phyloP scores from a whole-genome alignment of 2,888 invertebrate species.

The Hyles lineata region DNA sequence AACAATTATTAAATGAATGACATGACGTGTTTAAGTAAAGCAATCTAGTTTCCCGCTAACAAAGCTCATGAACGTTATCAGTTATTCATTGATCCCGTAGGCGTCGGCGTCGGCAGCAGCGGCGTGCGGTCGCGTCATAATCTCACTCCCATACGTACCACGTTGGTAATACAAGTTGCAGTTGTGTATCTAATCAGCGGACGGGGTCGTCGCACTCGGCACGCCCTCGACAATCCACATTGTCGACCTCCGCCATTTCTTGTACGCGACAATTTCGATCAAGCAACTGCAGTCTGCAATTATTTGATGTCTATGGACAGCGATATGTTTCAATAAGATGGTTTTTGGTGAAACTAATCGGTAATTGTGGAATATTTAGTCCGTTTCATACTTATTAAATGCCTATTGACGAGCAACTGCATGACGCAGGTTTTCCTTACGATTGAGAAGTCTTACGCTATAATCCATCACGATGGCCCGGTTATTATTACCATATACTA shows the following conservation, averaged over 20 bases:
- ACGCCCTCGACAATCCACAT: constrained; percentile 43
- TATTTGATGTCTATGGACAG: too few species aligned
- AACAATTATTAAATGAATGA: background rate
- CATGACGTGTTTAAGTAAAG: background rate
- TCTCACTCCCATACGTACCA: constrained; percentile 26
- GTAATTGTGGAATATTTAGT: too few species aligned
- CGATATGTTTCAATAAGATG: too few species aligned
- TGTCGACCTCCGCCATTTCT: constrained; percentile 24
- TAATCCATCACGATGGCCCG: too few species aligned
- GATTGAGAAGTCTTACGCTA: too few species aligned
- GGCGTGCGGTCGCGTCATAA: constrained; percentile 34
- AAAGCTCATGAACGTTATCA: background rate
- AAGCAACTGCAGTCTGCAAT: background rate
- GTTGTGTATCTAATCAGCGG: constrained; percentile 65
- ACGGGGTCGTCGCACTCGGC: constrained; percentile 61
- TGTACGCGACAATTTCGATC: constrained; percentile 12
- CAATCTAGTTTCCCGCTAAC: background rate
- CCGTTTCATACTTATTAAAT: too few species aligned
- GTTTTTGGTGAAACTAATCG: too few species aligned
- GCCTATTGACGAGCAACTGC: too few species aligned
- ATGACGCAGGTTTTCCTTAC: too few species aligned
- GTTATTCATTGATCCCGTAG: constrained; percentile 25
- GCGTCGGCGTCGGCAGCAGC: background rate
- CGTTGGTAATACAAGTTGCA: constrained; percentile 59
- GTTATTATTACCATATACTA: too few species aligned